phyloP scores from a whole-genome alignment of 2,113 vertebrate species.

The Pterocles orientalis region DNA sequence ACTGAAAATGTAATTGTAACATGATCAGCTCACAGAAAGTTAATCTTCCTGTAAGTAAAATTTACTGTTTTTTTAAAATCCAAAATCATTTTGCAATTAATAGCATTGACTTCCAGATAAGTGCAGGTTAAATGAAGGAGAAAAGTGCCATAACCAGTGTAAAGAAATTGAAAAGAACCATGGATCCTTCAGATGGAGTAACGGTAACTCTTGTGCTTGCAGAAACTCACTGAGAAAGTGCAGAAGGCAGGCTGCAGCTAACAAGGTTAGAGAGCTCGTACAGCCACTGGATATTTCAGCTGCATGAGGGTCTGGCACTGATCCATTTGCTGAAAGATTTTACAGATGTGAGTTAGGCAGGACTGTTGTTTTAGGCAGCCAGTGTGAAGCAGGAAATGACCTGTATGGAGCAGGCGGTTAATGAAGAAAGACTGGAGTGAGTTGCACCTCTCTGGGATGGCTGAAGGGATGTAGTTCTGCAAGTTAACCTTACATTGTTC shows the following conservation, averaged over 20 bases:
- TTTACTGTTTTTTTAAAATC: not conserved
- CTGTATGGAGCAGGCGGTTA: not conserved
- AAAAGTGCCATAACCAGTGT: not conserved
- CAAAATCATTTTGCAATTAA: not conserved
- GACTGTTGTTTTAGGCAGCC: conserved; percentile 55
- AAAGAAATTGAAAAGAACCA: not conserved
- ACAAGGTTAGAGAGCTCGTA: not conserved
- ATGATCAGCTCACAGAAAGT: not conserved
- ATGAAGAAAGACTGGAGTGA: not conserved
- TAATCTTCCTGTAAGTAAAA: conserved; percentile 2
- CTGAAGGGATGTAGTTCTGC: not conserved
- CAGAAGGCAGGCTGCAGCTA: not conserved
- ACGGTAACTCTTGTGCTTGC: not conserved
- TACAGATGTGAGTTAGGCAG: conserved; percentile 27
- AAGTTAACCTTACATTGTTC: not conserved
- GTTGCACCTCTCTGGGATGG: not conserved
- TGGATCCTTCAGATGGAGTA: not conserved
- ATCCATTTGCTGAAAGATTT: conserved; percentile 24
- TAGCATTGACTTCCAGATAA: not conserved
- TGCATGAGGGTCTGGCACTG: not conserved
- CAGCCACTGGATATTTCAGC: not conserved
- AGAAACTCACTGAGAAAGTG: not conserved
- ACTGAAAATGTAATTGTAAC: not conserved
- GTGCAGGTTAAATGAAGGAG: not conserved
- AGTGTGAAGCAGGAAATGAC: conserved; percentile 46